These are phyloP conservation scores for Spea multiplicata DNA, from an alignment of 2,113 vertebrate species.

Conservation along the genomic window DNA sequence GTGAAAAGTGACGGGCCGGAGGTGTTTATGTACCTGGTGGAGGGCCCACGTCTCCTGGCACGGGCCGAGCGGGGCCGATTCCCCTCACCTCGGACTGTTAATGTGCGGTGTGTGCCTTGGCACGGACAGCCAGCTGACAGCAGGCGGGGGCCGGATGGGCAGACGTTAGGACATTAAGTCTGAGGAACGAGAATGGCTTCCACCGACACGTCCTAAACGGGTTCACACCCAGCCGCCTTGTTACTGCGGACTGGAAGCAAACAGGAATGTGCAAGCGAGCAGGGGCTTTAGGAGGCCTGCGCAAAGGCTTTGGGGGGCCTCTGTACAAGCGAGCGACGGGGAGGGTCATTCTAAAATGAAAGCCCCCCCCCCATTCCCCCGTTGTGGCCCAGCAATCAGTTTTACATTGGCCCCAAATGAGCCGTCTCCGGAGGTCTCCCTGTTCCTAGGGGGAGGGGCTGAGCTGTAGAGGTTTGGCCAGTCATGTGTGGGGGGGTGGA, in stretches of 20 bases:
- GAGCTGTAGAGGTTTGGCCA: not conserved
- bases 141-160: not conserved
- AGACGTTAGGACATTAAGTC: constrained; percentile 10
- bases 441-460: not conserved
- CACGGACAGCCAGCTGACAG: not conserved
- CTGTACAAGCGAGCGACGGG: too few species aligned
- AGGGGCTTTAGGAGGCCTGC: too few species aligned
- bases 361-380: too few species aligned
- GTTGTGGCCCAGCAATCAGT: too few species aligned
- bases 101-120: constrained; percentile 34
- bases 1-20: not conserved
- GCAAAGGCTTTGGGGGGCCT: too few species aligned
- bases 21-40: constrained; percentile 29
- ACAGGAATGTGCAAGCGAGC: too few species aligned
- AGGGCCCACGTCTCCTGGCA: constrained; percentile 3
- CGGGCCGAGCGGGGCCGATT: not conserved
- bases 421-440: not conserved
- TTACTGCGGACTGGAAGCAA: too few species aligned
- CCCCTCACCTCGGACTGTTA: constrained; percentile 28
- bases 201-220: too few species aligned
- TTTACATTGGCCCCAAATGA: not conserved
- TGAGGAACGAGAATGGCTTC: not conserved
- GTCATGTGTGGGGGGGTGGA: too few species aligned
- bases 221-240: too few species aligned
- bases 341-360: too few species aligned